phyloP scores from a whole-genome alignment of 1,140 invertebrate genomes.

The Lordiphosa clarofinis region DNA sequence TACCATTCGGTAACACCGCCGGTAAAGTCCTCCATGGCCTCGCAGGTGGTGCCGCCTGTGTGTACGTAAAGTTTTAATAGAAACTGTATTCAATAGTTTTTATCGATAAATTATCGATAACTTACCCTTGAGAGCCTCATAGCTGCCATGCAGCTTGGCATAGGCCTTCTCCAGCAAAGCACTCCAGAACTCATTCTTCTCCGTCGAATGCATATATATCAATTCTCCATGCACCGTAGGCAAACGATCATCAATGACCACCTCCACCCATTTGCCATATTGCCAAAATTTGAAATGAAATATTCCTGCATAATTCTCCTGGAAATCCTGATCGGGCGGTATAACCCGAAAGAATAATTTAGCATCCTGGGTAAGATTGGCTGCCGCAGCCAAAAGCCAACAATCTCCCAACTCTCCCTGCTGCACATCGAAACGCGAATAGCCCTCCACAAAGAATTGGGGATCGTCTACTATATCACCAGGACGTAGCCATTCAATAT shows the following conservation, averaged over 20 bases:
- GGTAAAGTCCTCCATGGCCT: slow-evolving; percentile 99
- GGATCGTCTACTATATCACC: slow-evolving; percentile 92
- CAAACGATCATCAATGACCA: slow-evolving; percentile 96
- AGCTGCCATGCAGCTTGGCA: slow-evolving; percentile 98
- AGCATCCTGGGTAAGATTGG: slow-evolving; percentile 94
- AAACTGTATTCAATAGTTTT: too few species aligned
- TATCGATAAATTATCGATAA: too few species aligned
- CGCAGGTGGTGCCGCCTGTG: slow-evolving; percentile 94
- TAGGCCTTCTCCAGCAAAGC: slow-evolving; percentile 84
- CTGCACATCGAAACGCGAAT: slow-evolving; percentile 97
- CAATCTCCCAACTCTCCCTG: slow-evolving; percentile 99
- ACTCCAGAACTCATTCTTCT: slow-evolving; percentile 97
- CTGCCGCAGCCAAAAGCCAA: slow-evolving; percentile 97
- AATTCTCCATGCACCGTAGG: slow-evolving; percentile 94
- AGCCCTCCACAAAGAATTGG: slow-evolving; percentile 95
- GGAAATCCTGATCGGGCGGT: slow-evolving; percentile 96
- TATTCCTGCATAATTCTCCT: slow-evolving; percentile 94
- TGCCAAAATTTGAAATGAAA: slow-evolving; percentile 99
- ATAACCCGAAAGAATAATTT: slow-evolving; percentile 96
- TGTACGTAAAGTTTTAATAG: too few species aligned
- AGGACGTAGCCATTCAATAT: slow-evolving; percentile 91
- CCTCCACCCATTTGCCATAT: slow-evolving; percentile 94
- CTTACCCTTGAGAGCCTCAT: slow-evolving; percentile 94
- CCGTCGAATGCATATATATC: slow-evolving; percentile 95
- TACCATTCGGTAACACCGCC: slow-evolving; percentile 98